Evolutionary conservation across 2,888 invertebrate genomes (phyloP).

Genomic region (Andrena minutula): DNA sequence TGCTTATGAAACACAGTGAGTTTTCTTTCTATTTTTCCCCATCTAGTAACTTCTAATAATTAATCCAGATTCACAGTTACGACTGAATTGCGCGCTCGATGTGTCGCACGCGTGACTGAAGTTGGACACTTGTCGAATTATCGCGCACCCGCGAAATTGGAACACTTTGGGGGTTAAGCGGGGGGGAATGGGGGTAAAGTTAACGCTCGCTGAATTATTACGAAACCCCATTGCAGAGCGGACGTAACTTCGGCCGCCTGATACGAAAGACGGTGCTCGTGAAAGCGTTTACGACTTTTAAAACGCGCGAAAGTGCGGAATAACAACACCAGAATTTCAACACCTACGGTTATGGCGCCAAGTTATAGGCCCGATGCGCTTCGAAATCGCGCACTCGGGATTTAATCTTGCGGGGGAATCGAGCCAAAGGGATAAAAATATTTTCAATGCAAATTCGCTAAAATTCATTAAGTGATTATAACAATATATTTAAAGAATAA

Average conservation of each 20-base stretch:
- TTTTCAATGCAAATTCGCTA: too few relatives aligned
- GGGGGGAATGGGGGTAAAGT: not conserved
- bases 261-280: slow-evolving; percentile 41
- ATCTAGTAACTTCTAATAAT: too few relatives aligned
- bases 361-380: slow-evolving; percentile 17
- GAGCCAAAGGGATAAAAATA: too few relatives aligned
- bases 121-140: not conserved
- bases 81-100: slow-evolving; percentile 8
- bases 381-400: not conserved
- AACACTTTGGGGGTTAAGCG: slow-evolving; percentile 10
- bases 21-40: too few relatives aligned
- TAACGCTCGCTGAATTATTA: slow-evolving; percentile 40
- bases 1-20: too few relatives aligned
- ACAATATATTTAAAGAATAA: too few relatives aligned
- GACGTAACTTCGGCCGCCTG: slow-evolving; percentile 24
- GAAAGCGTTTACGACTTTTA: slow-evolving; percentile 55
- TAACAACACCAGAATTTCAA: slow-evolving; percentile 38
- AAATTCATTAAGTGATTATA: too few relatives aligned
- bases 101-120: slow-evolving; percentile 2
- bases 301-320: slow-evolving; percentile 55
- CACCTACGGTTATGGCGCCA: slow-evolving; percentile 1
- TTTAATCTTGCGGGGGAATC: too few relatives aligned
- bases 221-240: slow-evolving; percentile 26
- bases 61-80: not conserved
- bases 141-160: not conserved